These are phyloP conservation scores for Drosophila infuscata DNA, from an alignment of 2,888 invertebrate species.

Conservation along the genomic window DNA sequence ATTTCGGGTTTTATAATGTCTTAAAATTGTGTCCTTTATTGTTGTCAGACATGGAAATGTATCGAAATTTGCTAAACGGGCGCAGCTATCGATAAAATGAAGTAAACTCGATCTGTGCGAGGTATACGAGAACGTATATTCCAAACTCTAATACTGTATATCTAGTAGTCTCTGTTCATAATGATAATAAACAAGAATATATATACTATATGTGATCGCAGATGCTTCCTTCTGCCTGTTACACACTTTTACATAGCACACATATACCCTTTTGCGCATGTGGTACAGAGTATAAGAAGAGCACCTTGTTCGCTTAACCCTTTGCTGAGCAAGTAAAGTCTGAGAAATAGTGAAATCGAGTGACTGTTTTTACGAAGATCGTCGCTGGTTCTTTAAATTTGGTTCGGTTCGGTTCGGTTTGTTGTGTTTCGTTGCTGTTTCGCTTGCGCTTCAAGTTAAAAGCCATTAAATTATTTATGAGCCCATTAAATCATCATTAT, in stretches of 20 bases:
- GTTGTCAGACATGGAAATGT: neutral
- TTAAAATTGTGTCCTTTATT: neutral
- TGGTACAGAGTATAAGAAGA: neutral
- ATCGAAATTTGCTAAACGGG: neutral
- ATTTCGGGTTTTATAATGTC: no score
- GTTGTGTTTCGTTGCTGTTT: conserved; percentile 15
- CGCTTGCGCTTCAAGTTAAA: conserved; percentile 65
- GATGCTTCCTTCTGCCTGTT: neutral
- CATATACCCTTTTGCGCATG: neutral
- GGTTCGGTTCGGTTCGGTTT: conserved; percentile 3
- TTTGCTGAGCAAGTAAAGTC: conserved; percentile 10
- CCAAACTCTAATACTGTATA: neutral
- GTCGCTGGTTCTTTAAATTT: conserved; percentile 18
- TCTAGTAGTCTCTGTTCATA: no score
- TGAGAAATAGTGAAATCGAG: neutral
- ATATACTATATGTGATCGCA: neutral
- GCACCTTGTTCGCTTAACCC: conserved; percentile 16
- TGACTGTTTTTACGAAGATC: conserved; percentile 27
- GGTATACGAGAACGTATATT: neutral
- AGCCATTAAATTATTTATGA: conserved; percentile 84
- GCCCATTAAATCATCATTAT: conserved; percentile 85
- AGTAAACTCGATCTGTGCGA: neutral
- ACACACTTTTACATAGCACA: neutral
- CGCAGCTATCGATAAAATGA: neutral
- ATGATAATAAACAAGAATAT: neutral